Evolutionary conservation across 1,140 invertebrate genomes (phyloP), one percentile per base, ranked within the genome.

Genomic region (Hyposmocoma kahamanoa): DNA sequence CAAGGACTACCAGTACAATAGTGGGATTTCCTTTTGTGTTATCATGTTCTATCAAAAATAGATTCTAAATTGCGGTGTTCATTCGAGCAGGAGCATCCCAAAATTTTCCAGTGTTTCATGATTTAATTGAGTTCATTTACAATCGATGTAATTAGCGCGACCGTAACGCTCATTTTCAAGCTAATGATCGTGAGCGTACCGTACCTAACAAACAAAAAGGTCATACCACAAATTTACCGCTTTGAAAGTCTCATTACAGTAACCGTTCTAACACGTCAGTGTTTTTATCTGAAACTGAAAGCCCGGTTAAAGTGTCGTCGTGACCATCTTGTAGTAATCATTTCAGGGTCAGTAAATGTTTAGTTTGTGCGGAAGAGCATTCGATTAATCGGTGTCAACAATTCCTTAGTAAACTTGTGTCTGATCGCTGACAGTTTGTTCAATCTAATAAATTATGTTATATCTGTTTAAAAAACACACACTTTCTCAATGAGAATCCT

Each of bases 1-100:
- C 17, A 32, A 2, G 22, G 22, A 2, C 32, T 45, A 45, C 43
- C 43, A 3, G 18, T 17, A n/a, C 15, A 18, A 1, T 6, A 32
- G 1, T 45, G 43, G 43, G 43, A 45, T 10, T 45, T 45, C 20
- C 26, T 45, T 18, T n/a, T 45, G 9, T 9, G 4, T 3, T 32
- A 45, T 20, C 17, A 5, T 19, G 3, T 45, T 3, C 21, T 45
- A 1, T 18, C 43, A 1, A 45, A 45, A 22, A 9, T 45, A 3
- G 30, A 45, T 15, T 19, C 24, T 1, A 22, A 30, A 19, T 10
- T 13, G 1, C 15, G 43, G 13, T 11, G 28, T 3, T 4, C 8
- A 13, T 45, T 45, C 20, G 43, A 45, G 17, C 17, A 1, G 19
- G 19, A 1, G 17, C 28, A 1, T 17, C 4, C 2, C 10, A 1